Evolutionary conservation across 2,113 vertebrate genomes (phyloP).

Genomic region (Podarcis muralis): DNA sequence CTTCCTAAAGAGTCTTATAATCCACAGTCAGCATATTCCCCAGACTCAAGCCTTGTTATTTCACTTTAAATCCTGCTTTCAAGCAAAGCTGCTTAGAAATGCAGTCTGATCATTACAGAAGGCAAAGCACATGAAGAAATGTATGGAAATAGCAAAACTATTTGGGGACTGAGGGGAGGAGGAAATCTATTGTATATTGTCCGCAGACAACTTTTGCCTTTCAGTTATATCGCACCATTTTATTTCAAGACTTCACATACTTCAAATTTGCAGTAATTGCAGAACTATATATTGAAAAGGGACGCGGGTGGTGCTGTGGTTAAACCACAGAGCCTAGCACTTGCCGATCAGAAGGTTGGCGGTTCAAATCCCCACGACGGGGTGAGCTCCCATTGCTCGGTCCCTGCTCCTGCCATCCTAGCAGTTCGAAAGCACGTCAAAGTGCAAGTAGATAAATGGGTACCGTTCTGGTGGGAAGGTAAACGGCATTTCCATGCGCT

Average conservation of each 20-base stretch:
- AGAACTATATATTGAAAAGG: too few relatives aligned
- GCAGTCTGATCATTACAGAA: neutral
- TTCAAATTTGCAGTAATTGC: neutral
- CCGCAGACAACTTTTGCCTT: neutral
- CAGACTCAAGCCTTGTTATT: neutral
- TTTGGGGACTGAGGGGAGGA: neutral
- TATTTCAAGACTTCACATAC: neutral
- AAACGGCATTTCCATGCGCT: too few relatives aligned
- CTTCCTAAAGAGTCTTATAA: neutral
- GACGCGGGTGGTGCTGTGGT: too few relatives aligned
- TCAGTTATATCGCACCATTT: neutral
- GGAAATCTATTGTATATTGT: neutral
- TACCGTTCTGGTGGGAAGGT: too few relatives aligned
- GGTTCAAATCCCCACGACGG: too few relatives aligned
- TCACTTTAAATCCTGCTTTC: neutral
- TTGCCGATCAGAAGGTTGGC: too few relatives aligned
- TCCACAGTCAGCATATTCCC: neutral
- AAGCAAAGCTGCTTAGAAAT: conserved; percentile 1
- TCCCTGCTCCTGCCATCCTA: too few relatives aligned
- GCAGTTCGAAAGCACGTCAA: too few relatives aligned
- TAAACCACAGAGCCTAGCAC: too few relatives aligned
- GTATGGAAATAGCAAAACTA: neutral
- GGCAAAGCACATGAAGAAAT: neutral
- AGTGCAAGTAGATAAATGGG: too few relatives aligned
- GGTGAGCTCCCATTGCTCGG: too few relatives aligned